Percentiles rank a stretch among this genome's conserved stretches.
phyloP scores from a whole-genome alignment of 2,113 vertebrate species.

The Cheilinus undulatus region DNA sequence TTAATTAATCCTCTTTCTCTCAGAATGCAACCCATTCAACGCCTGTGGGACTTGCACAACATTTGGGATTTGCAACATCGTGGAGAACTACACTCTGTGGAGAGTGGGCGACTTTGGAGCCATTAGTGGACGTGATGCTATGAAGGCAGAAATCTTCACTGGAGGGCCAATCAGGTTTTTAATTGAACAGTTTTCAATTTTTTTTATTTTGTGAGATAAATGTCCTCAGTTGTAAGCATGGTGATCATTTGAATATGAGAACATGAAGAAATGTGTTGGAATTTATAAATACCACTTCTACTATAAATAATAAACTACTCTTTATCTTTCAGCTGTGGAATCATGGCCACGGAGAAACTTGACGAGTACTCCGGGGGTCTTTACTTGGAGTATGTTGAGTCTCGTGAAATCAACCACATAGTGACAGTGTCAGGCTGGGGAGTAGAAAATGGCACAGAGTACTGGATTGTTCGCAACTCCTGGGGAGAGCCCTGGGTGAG shows the following conservation, averaged over 20 bases:
- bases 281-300: background rate
- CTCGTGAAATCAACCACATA: conserved; percentile 86
- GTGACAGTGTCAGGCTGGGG: conserved; percentile 91
- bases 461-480: conserved; percentile 93
- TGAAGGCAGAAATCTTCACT: conserved; percentile 62
- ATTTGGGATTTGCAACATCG: conserved; percentile 20
- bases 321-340: conserved; percentile 84
- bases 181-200: too few species aligned
- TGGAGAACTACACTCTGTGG: conserved; percentile 65
- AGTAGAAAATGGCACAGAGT: conserved; percentile 85
- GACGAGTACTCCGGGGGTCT: conserved; percentile 86
- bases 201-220: background rate
- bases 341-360: conserved; percentile 88
- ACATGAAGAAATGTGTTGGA: background rate
- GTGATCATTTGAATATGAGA: too few species aligned
- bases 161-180: conserved; percentile 57
- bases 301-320: background rate
- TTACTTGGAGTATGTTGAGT: conserved; percentile 82
- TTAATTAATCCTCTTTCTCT: accelerated
- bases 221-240: background rate
- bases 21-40: conserved; percentile 89
- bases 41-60: conserved; percentile 89
- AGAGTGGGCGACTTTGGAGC: conserved; percentile 58
- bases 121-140: conserved; percentile 33
- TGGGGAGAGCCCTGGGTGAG: conserved; percentile 96